phyloP scores from a whole-genome alignment of 1,140 invertebrate genomes.

The Saccostrea glomerata region DNA sequence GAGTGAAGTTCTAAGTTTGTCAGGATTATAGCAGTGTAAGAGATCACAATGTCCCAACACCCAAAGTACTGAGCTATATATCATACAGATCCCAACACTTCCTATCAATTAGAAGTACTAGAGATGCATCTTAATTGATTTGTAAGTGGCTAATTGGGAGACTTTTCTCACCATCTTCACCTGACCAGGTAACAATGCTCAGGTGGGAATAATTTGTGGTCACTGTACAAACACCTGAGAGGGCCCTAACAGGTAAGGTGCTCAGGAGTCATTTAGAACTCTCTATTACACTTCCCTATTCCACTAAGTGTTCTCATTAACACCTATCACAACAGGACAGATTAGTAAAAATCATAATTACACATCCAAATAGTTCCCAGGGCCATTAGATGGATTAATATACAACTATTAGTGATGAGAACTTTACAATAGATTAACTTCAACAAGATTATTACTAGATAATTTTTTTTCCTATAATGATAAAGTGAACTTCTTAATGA shows the following conservation, averaged over 20 bases:
- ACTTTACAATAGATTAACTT: not conserved
- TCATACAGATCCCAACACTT: not conserved
- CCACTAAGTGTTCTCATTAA: not conserved
- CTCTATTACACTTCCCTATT: not conserved
- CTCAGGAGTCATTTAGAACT: slow-evolving; percentile 15
- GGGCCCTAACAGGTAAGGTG: slow-evolving; percentile 8
- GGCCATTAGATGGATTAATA: slow-evolving; percentile 9
- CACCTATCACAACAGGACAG: slow-evolving; percentile 14
- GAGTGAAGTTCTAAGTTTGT: not conserved
- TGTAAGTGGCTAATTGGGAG: slow-evolving; percentile 22
- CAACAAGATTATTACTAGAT: slow-evolving; percentile 9
- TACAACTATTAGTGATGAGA: not conserved
- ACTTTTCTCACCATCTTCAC: slow-evolving; percentile 37
- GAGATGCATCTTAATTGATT: not conserved
- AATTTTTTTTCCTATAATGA: not conserved
- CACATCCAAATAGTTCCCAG: slow-evolving; percentile 22
- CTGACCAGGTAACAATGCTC: slow-evolving; percentile 18
- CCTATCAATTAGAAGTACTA: slow-evolving; percentile 17
- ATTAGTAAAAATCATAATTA: slow-evolving; percentile 37
- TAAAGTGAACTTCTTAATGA: not conserved
- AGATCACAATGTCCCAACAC: not conserved
- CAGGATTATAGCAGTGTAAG: not conserved
- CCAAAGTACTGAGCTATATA: not conserved
- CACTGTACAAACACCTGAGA: slow-evolving; percentile 19
- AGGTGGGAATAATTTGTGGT: slow-evolving; percentile 31